Conservation (phyloP, 64 coral and sea anemone species). For the Montipora efflorescens region DNA sequence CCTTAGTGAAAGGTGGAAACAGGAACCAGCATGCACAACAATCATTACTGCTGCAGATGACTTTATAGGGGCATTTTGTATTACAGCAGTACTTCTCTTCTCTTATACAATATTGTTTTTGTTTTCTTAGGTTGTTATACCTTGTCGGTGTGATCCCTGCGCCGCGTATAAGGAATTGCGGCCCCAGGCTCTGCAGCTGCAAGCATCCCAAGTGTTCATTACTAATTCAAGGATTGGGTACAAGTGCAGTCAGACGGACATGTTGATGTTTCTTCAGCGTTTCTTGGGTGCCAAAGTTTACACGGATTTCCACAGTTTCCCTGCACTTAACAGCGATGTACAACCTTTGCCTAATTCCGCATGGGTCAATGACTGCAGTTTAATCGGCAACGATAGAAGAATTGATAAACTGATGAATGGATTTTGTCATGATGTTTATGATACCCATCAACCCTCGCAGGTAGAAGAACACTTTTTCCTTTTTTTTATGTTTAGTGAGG, state of each 20-base stretch:
- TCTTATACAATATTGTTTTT: not conserved
- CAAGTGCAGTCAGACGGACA: constrained; percentile 88
- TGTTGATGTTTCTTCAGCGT: constrained; percentile 86
- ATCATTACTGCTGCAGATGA: too few species aligned
- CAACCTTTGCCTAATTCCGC: constrained; percentile 79
- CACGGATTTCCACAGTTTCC: constrained; percentile 71
- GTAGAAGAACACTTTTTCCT: constrained; percentile 15
- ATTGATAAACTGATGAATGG: constrained; percentile 63
- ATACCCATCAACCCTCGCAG: constrained; percentile 70
- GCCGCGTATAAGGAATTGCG: constrained; percentile 83
- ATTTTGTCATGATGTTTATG: constrained; percentile 31
- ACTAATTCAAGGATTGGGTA: constrained; percentile 92
- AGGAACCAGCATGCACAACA: too few species aligned
- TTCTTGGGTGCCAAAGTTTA: constrained; percentile 64
- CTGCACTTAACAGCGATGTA: constrained; percentile 66
- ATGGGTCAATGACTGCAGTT: constrained; percentile 92
- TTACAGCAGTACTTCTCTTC: too few species aligned
- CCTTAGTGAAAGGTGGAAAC: too few species aligned
- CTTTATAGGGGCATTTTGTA: too few species aligned
- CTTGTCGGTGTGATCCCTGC: constrained; percentile 82
- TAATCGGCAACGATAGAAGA: constrained; percentile 58
- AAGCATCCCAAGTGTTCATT: constrained; percentile 83
- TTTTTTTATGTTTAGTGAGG: not conserved
- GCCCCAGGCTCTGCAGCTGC: constrained; percentile 91
- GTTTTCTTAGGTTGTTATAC: constrained; percentile 73